Evolutionary conservation across 2,113 vertebrate genomes (phyloP).

Genomic region (Cinclus cinclus): DNA sequence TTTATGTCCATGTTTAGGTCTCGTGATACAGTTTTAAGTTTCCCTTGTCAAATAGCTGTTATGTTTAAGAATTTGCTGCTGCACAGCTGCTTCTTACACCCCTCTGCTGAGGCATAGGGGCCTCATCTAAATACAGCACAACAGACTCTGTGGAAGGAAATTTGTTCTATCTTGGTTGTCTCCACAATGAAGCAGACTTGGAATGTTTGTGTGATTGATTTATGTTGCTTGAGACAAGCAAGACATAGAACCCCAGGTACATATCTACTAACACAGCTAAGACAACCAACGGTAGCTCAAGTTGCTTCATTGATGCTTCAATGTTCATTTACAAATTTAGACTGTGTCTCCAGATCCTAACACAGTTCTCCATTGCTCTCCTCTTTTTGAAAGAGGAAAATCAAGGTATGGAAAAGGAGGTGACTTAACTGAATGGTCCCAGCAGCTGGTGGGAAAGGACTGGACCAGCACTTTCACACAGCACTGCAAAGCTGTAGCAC

Average conservation of each 20-base stretch:
- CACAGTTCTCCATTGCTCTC: fast-evolving
- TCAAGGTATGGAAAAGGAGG: not conserved
- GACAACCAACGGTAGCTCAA: not conserved
- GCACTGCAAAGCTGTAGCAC: not conserved
- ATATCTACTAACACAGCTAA: not conserved
- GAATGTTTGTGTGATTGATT: not conserved
- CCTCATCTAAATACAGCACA: conserved; percentile 20
- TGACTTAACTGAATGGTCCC: not conserved
- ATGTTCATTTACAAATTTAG: not conserved
- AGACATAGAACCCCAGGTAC: fast-evolving
- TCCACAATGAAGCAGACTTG: not conserved
- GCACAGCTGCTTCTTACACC: conserved; percentile 43
- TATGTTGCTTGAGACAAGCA: not conserved
- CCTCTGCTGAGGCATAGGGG: not conserved
- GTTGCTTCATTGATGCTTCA: not conserved
- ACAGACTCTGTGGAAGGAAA: not conserved
- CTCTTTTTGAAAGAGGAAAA: not conserved
- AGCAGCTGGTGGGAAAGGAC: not conserved
- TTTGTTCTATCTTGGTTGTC: not conserved
- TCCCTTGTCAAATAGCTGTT: conserved; percentile 16
- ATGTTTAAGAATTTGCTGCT: not conserved
- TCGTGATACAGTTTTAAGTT: not conserved
- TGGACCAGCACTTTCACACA: not conserved
- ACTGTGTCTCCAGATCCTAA: not conserved
- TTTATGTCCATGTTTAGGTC: not conserved